phyloP scores from a whole-genome alignment of 2,888 invertebrate species.

The Epinotia nisella region DNA sequence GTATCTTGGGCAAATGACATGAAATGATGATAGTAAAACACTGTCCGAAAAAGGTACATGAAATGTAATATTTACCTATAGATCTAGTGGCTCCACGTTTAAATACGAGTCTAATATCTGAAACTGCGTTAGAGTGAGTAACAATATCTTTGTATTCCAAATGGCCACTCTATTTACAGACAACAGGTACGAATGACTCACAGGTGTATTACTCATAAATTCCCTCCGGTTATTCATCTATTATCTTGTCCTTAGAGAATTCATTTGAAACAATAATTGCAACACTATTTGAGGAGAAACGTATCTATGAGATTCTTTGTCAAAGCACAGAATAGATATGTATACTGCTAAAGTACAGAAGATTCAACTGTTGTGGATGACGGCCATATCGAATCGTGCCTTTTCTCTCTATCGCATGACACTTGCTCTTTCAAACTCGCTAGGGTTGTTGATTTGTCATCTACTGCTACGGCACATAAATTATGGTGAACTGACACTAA shows the following conservation, averaged over 20 bases:
- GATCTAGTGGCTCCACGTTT: neutral
- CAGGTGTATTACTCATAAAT: slow-evolving; percentile 16
- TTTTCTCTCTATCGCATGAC: too few species aligned
- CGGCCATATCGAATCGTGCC: too few species aligned
- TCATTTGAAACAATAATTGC: neutral
- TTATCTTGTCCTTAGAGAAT: slow-evolving; percentile 20
- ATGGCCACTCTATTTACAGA: slow-evolving; percentile 20
- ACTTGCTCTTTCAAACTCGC: too few species aligned
- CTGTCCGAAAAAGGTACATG: too few species aligned
- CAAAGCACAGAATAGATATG: too few species aligned
- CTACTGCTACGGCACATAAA: too few species aligned
- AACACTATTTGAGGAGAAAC: neutral
- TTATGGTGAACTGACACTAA: too few species aligned
- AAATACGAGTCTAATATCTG: neutral
- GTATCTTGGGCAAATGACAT: too few species aligned
- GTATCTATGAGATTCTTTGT: too few species aligned
- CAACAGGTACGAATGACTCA: slow-evolving; percentile 33
- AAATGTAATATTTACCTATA: neutral
- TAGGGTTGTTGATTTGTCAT: too few species aligned
- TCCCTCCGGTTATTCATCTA: slow-evolving; percentile 21
- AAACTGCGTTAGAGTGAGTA: slow-evolving; percentile 31
- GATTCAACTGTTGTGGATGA: too few species aligned
- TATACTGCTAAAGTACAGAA: neutral
- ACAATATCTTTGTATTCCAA: slow-evolving; percentile 26
- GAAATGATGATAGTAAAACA: too few species aligned